Evolutionary conservation across 2,797 vertebrate species (phyloP), one percentile per base, ranked within the genome.

Genomic region (Microhierax caerulescens): DNA sequence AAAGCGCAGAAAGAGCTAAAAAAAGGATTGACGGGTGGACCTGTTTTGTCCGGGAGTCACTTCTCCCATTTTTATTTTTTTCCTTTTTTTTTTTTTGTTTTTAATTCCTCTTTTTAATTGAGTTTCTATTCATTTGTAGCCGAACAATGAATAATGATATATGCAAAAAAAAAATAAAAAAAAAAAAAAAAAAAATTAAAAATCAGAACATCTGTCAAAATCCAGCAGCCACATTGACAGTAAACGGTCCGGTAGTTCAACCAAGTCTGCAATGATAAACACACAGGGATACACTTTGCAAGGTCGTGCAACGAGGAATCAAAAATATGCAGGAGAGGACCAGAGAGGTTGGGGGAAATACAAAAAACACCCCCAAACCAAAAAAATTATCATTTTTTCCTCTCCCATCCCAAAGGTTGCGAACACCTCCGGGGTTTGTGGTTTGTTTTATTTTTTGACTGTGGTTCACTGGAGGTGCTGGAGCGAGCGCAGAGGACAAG

Each of bases 1-100:
- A 97, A 97, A 98, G 98, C 98, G 97, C 98, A 98, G 97, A 96
- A 97, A 98, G 98, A 98, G 97, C 97, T 98, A 97, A 97, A 98
- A 98, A 97, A 97, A 97, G 98, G 98, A 97, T 97, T 96, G 88
- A 92, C 1, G 45, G 96, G 95, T 85, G 95, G 97, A 97, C 95
- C 94, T 96, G 97, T 96, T 95, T 59, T 54, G 94, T 60, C 4
- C 0, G 97, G 97, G 81, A 95, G 93, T 56, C 79, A n/a, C 34
- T 95, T 86, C 79, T 95, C 91, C 91, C 50, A 0, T 28, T 76
- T 73, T 37, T 25, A 36, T 11, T 21, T 27, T 30, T 17, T 18
- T 20, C 5, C 2, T 1, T 6, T 30, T 70, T 43, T 8, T 39
- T 39, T 39, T 39, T 14, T 11, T 37, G 10, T 75, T 79, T 56